Conservation (phyloP, 23 tunicate species). For the Phallusia fumigata region DNA sequence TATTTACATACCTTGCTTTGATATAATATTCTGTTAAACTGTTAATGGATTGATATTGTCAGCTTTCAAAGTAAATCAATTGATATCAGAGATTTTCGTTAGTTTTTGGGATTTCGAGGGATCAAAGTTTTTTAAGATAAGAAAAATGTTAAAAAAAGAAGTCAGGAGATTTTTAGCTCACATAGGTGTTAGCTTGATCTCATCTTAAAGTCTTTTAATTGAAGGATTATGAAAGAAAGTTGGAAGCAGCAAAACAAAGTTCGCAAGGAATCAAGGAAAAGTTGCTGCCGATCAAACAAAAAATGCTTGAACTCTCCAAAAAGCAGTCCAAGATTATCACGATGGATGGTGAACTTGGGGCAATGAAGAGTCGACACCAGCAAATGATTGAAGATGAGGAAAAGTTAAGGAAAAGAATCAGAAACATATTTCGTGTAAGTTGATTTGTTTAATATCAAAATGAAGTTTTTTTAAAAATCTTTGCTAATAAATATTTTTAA, state of each 20-base stretch:
- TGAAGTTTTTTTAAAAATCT: no score
- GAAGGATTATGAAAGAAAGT: slow-evolving; percentile 17
- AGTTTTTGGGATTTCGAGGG: no score
- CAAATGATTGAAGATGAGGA: slow-evolving; percentile 60
- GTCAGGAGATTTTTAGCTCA: no score
- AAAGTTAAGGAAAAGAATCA: slow-evolving; percentile 51
- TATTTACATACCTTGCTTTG: background rate
- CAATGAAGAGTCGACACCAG: slow-evolving; percentile 34
- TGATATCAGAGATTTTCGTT: no score
- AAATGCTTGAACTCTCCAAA: slow-evolving; percentile 17
- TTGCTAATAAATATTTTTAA: no score
- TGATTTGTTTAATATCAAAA: no score
- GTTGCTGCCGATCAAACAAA: slow-evolving; percentile 23
- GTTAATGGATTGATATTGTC: no score
- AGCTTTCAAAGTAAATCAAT: no score
- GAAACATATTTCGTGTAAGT: slow-evolving; percentile 60
- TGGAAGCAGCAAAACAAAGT: slow-evolving; percentile 34
- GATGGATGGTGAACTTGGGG: slow-evolving; percentile 39
- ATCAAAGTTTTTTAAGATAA: no score
- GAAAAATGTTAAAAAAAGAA: no score
- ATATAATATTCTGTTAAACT: slow-evolving; percentile 51
- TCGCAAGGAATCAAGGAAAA: slow-evolving; percentile 6
- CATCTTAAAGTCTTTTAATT: background rate
- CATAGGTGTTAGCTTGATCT: background rate
- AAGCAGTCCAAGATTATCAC: slow-evolving; percentile 27